Evolutionary conservation across 2,113 vertebrate species (phyloP).

Genomic region (Cervus canadensis): DNA sequence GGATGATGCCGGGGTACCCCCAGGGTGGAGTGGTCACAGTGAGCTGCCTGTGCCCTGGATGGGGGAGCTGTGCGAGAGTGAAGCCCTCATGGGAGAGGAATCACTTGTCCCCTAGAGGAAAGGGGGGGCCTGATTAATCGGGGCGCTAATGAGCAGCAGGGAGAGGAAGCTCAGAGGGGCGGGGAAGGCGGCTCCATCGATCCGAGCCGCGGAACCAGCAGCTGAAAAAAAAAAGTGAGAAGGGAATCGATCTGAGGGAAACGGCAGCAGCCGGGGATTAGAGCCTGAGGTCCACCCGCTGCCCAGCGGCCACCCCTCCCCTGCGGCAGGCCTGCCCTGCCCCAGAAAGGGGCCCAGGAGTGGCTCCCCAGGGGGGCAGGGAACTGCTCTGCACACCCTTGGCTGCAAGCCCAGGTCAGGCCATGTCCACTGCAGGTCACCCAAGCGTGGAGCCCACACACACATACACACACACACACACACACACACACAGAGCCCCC

Average conservation of each 20-base stretch:
- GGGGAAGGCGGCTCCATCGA: conserved; percentile 75
- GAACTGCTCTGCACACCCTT: neutral
- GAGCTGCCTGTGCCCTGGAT: neutral
- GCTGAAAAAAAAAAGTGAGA: conserved; percentile 76
- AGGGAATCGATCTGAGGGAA: conserved; percentile 77
- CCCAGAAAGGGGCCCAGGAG: neutral
- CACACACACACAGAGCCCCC: too few relatives aligned
- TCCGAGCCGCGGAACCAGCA: conserved; percentile 69
- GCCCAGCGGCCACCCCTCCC: conserved; percentile 52
- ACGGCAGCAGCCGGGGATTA: conserved; percentile 75
- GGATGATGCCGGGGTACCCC: neutral
- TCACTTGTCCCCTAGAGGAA: conserved; percentile 26
- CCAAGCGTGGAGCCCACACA: neutral
- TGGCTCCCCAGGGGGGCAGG: neutral
- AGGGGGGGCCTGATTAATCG: conserved; percentile 69
- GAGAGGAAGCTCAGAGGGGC: conserved; percentile 70
- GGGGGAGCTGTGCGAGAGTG: neutral
- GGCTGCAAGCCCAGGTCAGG: neutral
- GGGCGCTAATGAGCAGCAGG: conserved; percentile 74
- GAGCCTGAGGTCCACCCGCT: conserved; percentile 63
- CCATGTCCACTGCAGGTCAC: neutral
- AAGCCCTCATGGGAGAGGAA: conserved; percentile 5
- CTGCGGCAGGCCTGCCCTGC: neutral
- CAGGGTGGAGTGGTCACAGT: neutral
- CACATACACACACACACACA: neutral